Evolutionary conservation across 2,797 vertebrate genomes (phyloP).

Genomic region (Sarcophilus harrisii): DNA sequence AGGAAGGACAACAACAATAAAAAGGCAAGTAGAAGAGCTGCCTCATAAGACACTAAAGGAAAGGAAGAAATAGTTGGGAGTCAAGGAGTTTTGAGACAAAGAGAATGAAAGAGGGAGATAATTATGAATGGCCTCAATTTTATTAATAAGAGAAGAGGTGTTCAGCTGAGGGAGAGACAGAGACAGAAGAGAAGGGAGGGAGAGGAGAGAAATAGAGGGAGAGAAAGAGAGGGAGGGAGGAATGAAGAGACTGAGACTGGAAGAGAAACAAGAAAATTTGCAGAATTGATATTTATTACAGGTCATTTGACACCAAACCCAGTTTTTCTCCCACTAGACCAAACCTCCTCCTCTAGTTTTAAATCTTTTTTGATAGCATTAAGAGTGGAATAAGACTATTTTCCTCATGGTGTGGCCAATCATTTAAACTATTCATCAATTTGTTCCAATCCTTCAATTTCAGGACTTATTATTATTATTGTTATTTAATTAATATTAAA

Average conservation of each 20-base stretch:
- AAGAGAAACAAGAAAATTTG: background rate
- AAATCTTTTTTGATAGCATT: background rate
- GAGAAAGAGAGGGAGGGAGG: background rate
- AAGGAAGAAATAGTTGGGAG: background rate
- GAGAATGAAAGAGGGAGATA: background rate
- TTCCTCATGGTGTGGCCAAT: background rate
- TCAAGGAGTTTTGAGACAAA: background rate
- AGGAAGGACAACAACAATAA: background rate
- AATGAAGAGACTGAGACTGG: background rate
- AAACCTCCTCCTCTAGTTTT: background rate
- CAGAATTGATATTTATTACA: background rate
- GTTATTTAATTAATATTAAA: background rate
- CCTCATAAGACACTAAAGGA: background rate
- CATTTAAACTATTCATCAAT: background rate
- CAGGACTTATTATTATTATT: background rate
- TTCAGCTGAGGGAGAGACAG: background rate
- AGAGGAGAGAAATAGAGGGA: background rate
- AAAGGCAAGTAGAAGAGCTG: background rate
- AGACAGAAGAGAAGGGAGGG: background rate
- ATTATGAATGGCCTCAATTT: background rate
- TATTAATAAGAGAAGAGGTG: background rate
- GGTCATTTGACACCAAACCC: background rate
- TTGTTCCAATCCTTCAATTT: background rate
- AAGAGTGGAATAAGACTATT: background rate
- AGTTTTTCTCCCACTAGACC: background rate